Base-by-base conservation (phyloP, 2,888 invertebrate genomes). In the Temnothorax rugatulus region DNA sequence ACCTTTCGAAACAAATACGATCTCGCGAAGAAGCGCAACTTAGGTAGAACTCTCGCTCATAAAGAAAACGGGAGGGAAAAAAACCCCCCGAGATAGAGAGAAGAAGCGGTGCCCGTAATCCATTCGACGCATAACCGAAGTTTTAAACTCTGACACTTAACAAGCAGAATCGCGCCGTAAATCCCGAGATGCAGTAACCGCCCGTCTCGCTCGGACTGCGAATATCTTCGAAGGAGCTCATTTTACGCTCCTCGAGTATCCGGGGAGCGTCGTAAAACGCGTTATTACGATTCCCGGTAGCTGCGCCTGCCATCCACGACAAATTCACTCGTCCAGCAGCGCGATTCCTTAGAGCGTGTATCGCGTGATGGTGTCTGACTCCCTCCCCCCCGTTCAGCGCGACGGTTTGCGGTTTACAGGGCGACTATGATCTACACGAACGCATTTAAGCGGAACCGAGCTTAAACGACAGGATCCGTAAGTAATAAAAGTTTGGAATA, bases 101-200 rank as follows among this genome's bases (percentile, higher is more conserved):
- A 73, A 59, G 59, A 44, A 71, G 11, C 25, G 41, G 41, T 5
- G 34, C 34, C 63, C 61, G 38, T 77, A 77, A 77, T 71, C 66
- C 29, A 77, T 71, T 52, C 29, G 25, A 47, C 13, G 25, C 59
- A 81, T 71, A 81, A 73, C 21, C 34, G 57, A 81, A 81, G n/a
- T 71, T 71, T 81, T 68, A 81, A 81, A 81, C 59, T 83, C 52
- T 50, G 54, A 63, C 41, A 71, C 21, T 83, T 82, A 83, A 84
- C 71, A 54, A 84, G 63, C 52, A 44, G 54, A 84, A 84, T 82
- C 38, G 82, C 29, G 66, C 21, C 34, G 15, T 82, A 84, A 84
- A 84, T 82, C 54, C 25, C 34, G 38, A 34, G 18, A 57, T 21
- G 29, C 59, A 29, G 63, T 74, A 63, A 44, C 25, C 29, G n/a